Evolutionary conservation across 2,888 invertebrate species (phyloP), one percentile per base, ranked within the genome.

Genomic region (Lysandra bellargus): DNA sequence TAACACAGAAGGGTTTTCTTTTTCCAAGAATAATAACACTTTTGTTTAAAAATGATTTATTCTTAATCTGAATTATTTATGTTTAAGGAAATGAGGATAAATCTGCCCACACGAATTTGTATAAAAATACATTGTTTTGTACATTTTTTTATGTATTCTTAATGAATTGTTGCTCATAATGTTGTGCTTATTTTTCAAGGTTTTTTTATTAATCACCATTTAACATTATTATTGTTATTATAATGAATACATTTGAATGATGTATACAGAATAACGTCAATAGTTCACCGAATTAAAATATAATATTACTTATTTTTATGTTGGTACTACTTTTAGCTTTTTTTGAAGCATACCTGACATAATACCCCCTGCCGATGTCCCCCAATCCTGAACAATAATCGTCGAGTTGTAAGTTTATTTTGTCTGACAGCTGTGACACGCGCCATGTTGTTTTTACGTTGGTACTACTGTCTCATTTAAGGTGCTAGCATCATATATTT

Each of bases 1-100:
- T 76, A 80, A 49, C 30, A 61, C 78, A 78, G 64, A 78, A 78
- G 75, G 80, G 49, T 73, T 60, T 78, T 78, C 75, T 60, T 69
- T 78, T 61, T 78, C 30, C 64, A 23, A 12, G 60, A 30, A 75
- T 61, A 78, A 44, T 79, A 79, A 73, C 69, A 33, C 14, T 30
- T 53, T 76, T 76, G 53, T 53, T 76, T 30, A 14, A 33, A 33
- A 44, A 44, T 44, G 30, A 75, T 49, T 75, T 75, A 75, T 75
- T 69, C 69, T 14, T 37, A 69, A 69, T 69, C 69, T 69, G 69
- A 69, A 69, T 69, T 69, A 69, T 69, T 69, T 69, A 69, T 69
- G 69, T 17, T 69, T 5, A 17, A 69, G 33, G 69, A 69, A 69
- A 69, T 69, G 17, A 69, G 14, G 33, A 37, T 14, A 37, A 37